Base-by-base conservation (phyloP, 1,140 invertebrate species). In the Heliconius himera region DNA sequence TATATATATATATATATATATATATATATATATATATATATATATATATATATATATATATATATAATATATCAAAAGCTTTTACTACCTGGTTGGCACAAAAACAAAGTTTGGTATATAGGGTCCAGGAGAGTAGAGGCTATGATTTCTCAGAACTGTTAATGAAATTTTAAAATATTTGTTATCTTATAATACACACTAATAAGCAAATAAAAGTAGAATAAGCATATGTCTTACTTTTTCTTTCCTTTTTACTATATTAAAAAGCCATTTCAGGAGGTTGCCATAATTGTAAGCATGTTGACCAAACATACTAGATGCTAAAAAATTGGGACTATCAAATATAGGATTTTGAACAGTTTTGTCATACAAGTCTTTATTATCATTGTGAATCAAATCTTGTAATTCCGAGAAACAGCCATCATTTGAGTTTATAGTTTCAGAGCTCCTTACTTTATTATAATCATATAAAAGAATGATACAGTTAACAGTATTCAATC, bases 391-490 rank as follows among this genome's bases (percentile, higher is more conserved):
- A 29, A 92, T 82, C n/a, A 88, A 84, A 51, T 46, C 77, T 81
- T 89, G 87, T 81, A 93, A 81, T 70, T 83, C 81, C 73, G 81
- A 84, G 77, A 91, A 88, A 60, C 84, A 85, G 73, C 88, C 86
- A 38, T 82, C 82, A 74, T 60, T 76, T 33, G 83, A 76, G 74
- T 74, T 80, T 73, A 89, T 78, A 78, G 86, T 88, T 86, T 93
- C 88, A 18, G 92, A 90, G 72, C 87, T 82, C 77, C 83, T 82
- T 0, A 93, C 79, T 85, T 82, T 90, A 56, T 92, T 46, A 77
- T 88, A 85, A 71, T 94, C 90, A 85, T 94, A 94, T 8, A 88
- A 74, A 76, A 94, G 84, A 71, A 91, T 76, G 36, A 92, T 84
- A 76, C 81, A 89, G 60, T 84, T 89, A 74, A 79, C 76, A 77